Percentiles rank a stretch among this genome's conserved stretches.
Evolutionary conservation across 2,888 invertebrate species (phyloP).

Genomic region (Cerastis leucographa): DNA sequence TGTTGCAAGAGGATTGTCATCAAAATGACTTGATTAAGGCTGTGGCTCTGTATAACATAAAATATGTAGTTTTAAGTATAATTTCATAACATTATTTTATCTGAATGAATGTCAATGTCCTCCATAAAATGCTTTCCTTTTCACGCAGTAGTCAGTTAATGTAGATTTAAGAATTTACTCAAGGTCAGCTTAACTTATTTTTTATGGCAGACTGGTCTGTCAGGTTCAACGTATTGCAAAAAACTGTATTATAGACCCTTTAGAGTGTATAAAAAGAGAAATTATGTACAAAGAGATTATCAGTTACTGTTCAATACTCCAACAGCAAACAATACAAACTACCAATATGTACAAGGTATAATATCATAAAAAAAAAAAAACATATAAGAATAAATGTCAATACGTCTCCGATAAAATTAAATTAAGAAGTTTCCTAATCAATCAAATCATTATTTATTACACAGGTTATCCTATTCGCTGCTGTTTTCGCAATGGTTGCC

Average conservation of each 20-base stretch:
- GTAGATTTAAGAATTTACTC: slow-evolving; percentile 14
- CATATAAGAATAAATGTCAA: neutral
- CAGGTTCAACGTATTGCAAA: slow-evolving; percentile 17
- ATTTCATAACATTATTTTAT: neutral
- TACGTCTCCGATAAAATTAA: neutral
- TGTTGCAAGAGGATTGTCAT: no score
- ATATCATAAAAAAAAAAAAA: neutral
- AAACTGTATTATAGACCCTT: slow-evolving; percentile 30
- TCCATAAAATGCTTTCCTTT: slow-evolving; percentile 25
- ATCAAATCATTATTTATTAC: neutral
- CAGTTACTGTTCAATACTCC: slow-evolving; percentile 32
- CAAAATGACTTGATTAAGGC: no score
- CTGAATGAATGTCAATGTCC: slow-evolving; percentile 19
- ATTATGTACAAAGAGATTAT: slow-evolving; percentile 18
- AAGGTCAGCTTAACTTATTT: slow-evolving; percentile 33
- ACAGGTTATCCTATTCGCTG: slow-evolving; percentile 38
- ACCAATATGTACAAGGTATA: slow-evolving; percentile 59
- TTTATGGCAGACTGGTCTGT: slow-evolving; percentile 21
- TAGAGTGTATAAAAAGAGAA: slow-evolving; percentile 54
- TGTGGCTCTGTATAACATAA: no score
- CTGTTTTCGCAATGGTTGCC: slow-evolving; percentile 47
- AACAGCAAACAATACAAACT: slow-evolving; percentile 19
- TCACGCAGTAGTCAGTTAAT: neutral
- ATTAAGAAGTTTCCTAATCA: neutral
- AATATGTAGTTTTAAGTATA: neutral